A percentile compares a stretch with the other conserved stretches of the same genome.
Evolutionary conservation across 2,113 vertebrate species (phyloP).

Genomic region (Centrocercus urophasianus): DNA sequence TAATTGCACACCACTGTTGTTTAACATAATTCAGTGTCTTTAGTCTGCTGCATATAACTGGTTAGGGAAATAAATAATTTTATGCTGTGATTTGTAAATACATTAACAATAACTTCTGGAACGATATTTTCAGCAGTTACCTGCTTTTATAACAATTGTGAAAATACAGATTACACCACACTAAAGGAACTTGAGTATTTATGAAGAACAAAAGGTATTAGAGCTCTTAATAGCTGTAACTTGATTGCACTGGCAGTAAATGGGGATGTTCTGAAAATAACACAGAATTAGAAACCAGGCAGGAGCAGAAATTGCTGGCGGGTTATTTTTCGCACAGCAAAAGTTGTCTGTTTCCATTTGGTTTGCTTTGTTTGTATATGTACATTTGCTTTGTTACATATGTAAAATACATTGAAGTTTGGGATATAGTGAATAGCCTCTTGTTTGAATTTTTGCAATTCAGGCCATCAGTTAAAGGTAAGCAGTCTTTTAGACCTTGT

Average conservation of each 20-base stretch:
- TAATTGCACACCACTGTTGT: not conserved
- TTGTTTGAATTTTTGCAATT: not conserved
- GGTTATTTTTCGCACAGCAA: not conserved
- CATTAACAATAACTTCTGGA: not conserved
- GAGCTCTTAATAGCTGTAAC: not conserved
- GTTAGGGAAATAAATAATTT: not conserved
- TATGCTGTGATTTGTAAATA: not conserved
- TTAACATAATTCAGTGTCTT: not conserved
- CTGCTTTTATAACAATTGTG: not conserved
- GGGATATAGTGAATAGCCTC: not conserved
- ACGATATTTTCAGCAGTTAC: not conserved
- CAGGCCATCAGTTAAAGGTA: not conserved
- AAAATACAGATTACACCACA: not conserved
- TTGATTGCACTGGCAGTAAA: not conserved
- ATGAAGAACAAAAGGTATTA: not conserved
- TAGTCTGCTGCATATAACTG: not conserved
- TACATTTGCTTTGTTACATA: not conserved
- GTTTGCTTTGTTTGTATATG: not conserved
- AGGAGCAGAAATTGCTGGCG: not conserved
- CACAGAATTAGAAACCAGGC: not conserved
- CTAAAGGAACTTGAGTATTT: not conserved
- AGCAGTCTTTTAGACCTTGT: constrained; percentile 1
- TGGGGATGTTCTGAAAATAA: not conserved
- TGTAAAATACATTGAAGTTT: not conserved
- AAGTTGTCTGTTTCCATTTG: not conserved